Evolutionary conservation across 2,888 invertebrate species (phyloP), one percentile per base, ranked within the genome.

Genomic region (Drosophila mercatorum): DNA sequence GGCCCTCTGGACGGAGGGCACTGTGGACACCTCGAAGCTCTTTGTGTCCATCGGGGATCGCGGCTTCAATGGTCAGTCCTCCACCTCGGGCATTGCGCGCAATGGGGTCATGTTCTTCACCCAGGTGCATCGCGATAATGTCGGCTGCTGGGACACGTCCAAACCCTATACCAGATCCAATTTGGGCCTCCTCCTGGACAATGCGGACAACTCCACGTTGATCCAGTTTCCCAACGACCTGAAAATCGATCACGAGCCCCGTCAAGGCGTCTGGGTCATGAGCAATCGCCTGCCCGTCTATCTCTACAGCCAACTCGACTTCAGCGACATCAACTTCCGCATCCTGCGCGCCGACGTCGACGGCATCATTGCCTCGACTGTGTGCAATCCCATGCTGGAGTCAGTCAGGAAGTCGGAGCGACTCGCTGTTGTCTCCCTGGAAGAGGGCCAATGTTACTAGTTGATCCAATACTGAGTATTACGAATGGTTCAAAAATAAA

Each of bases 221-320:
- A 93, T 97, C 72, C 93, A 96, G 17, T 97, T 97, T 90, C 97
- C 97, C 0, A 97, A 97, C 85, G 97, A 97, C 89, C 92, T 97
- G 49, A 96, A 96, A 92, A 94, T 97, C 11, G 97, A 97, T 85
- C 94, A 95, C 68, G 96, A 95, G 44, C 51, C 68, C 5, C 63
- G 76, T 17, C 95, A 96, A 86, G 95, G 94, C 63, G 93, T 97
- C 10, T 97, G 97, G 97, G 94, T 97, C 5, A 94, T 97, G 79
- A 95, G 96, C 3, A 97, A 97, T 91, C 94, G 94, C 31, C 91
- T 97, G 69, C 97, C 97, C 1, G 94, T 95, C 92, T 97, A 95
- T 91, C 94, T 97, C 58, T 96, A 95, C 58, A 94, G 94, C 0
- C 93, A 94, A 8, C 92, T 97, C 55, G 94, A 96, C 81, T 93